Base-by-base conservation (phyloP, 1,140 invertebrate genomes). In the Macrobrachium rosenbergii region DNA sequence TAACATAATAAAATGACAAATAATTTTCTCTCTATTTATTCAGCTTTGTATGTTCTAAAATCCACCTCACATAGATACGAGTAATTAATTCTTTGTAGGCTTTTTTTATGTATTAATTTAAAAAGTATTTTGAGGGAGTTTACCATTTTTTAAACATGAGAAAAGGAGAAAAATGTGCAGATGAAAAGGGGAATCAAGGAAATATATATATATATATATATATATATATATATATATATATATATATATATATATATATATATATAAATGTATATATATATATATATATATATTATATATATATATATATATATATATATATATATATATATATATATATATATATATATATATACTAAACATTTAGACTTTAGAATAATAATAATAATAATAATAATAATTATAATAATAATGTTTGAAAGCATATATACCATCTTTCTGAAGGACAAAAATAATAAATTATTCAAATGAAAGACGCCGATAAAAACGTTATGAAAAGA, bases 131-230 rank as follows among this genome's bases (percentile, higher is more conserved):
- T 37, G 28, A 37, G 28, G 28, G 1, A 37, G 3, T 37, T 43
- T 23, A 75, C 14, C 11, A 23, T 75, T 37, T 21, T 72, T 72
- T 72, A 72, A 19, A 72, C 10, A 12, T 21, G 37, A 11, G 37
- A 12, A 8, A 21, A 72, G 8, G 11, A 72, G 37, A 72, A 21
- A 72, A 12, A 72, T n/a, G n/a, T n/a, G n/a, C n/a, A n/a, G n/a
- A n/a, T n/a, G n/a, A n/a, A n/a, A n/a, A n/a, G n/a, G n/a, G n/a
- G n/a, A n/a, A n/a, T n/a, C n/a, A n/a, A n/a, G n/a, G n/a, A n/a
- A 23, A 73, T 73, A 73, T 73, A 23, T 19, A 73, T 73, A 73
- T 19, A 73, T 73, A 73, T 23, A 73, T 73, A 73, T 19, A 73
- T 73, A 73, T 19, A 73, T 73, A 73, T 19, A 73, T 73, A 5